A percentile compares a stretch with the other conserved stretches of the same genome.
Conservation (phyloP, 2,797 vertebrate species). For the Centropyge bicolor region DNA sequence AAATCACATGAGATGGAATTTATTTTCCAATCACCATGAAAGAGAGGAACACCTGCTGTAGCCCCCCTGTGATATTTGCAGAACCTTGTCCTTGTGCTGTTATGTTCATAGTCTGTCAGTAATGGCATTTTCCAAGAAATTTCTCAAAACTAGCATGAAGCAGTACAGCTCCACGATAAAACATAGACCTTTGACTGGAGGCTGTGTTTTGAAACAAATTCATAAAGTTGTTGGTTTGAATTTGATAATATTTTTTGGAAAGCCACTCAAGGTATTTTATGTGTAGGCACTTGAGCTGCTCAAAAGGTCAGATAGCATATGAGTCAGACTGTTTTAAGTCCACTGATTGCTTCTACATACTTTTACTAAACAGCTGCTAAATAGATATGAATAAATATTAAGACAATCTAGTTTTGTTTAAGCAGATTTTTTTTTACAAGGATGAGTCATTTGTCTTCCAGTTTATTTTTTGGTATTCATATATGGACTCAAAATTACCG, state of each 20-base stretch:
- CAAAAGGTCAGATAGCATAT: not conserved
- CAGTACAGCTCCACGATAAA: not conserved
- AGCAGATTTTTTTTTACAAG: not conserved
- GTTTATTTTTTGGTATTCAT: not conserved
- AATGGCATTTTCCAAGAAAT: constrained; percentile 35
- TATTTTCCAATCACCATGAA: constrained; percentile 72
- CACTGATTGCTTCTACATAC: not conserved
- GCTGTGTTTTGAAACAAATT: not conserved
- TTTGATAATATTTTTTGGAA: constrained; percentile 2
- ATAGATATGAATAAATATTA: too few species aligned
- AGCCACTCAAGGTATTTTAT: not conserved
- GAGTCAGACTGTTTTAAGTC: not conserved
- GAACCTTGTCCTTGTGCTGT: constrained; percentile 38
- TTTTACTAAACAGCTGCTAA: not conserved
- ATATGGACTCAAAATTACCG: not conserved
- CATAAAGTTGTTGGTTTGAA: not conserved
- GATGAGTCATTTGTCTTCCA: not conserved
- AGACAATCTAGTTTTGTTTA: not conserved
- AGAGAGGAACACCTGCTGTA: constrained; percentile 67
- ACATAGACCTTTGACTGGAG: not conserved
- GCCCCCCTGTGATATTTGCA: constrained; percentile 45
- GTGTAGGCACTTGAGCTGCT: not conserved
- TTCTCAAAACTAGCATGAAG: constrained; percentile 8
- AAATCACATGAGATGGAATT: constrained; percentile 73
- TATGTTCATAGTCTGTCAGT: constrained; percentile 47